Evolutionary conservation across 2,113 vertebrate species (phyloP).

Genomic region (Corythornis cristatus): DNA sequence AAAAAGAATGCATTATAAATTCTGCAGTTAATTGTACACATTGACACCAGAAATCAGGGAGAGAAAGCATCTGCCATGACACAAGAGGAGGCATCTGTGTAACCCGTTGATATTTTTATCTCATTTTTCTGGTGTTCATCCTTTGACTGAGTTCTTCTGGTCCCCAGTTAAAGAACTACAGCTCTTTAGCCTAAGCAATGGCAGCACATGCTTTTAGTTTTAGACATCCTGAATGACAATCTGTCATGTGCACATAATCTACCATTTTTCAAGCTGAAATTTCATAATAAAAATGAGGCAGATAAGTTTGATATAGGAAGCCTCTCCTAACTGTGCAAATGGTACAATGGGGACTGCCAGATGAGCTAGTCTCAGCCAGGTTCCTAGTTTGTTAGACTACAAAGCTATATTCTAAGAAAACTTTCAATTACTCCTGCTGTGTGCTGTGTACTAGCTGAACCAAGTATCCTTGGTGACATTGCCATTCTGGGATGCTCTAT

Average conservation of each 20-base stretch:
- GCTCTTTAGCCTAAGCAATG: background rate
- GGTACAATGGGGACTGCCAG: background rate
- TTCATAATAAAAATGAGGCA: background rate
- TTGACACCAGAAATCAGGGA: background rate
- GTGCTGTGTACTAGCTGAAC: background rate
- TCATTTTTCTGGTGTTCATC: background rate
- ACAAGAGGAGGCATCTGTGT: slow-evolving; percentile 19
- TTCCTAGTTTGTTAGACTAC: background rate
- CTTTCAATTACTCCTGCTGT: background rate
- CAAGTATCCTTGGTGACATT: background rate
- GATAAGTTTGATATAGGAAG: background rate
- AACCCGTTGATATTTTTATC: background rate
- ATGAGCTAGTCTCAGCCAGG: background rate
- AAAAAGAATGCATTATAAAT: background rate
- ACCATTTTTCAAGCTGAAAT: background rate
- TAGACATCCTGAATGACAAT: background rate
- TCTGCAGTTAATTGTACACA: background rate
- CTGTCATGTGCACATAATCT: background rate
- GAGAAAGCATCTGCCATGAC: background rate
- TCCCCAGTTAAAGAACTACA: background rate
- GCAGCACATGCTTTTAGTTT: background rate
- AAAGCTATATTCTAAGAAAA: background rate
- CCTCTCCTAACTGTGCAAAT: background rate
- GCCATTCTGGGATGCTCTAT: background rate
- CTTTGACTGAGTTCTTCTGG: slow-evolving; percentile 11